Evolutionary conservation across 1,140 invertebrate species (phyloP).

Genomic region (Camponotus vicinus): DNA sequence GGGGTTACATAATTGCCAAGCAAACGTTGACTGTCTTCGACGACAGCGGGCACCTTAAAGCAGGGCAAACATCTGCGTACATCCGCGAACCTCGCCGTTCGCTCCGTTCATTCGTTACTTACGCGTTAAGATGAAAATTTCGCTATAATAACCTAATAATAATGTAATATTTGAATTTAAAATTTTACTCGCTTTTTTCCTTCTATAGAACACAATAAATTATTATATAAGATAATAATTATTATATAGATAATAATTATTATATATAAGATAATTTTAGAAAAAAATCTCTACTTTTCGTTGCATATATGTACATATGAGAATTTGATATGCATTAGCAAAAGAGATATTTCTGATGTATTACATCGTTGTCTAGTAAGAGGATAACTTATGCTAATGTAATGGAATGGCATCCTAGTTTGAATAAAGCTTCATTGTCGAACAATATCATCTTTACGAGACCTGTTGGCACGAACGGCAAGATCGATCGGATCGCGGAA

Average conservation of each 20-base stretch:
- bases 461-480: conserved; percentile 32
- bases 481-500: conserved; percentile 69
- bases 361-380: conserved; percentile 31
- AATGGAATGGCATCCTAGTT: conserved; percentile 7
- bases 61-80: conserved; percentile 68
- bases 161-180: not conserved
- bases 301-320: not conserved
- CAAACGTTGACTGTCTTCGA: conserved; percentile 83
- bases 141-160: not conserved
- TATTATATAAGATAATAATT: not conserved
- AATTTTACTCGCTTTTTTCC: not conserved
- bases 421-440: conserved; percentile 44
- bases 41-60: conserved; percentile 68
- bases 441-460: conserved; percentile 57
- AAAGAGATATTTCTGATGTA: not conserved
- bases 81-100: conserved; percentile 14
- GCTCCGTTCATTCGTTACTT: not conserved
- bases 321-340: not conserved
- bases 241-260: too few relatives aligned
- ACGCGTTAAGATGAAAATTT: not conserved
- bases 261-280: too few relatives aligned
- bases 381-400: conserved; percentile 39
- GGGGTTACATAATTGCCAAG: conserved; percentile 82
- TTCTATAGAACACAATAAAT: not conserved
- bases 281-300: not conserved